Evolutionary conservation across 2,888 invertebrate genomes (phyloP), one percentile per base, ranked within the genome.

Genomic region (Antheraea yamamai): DNA sequence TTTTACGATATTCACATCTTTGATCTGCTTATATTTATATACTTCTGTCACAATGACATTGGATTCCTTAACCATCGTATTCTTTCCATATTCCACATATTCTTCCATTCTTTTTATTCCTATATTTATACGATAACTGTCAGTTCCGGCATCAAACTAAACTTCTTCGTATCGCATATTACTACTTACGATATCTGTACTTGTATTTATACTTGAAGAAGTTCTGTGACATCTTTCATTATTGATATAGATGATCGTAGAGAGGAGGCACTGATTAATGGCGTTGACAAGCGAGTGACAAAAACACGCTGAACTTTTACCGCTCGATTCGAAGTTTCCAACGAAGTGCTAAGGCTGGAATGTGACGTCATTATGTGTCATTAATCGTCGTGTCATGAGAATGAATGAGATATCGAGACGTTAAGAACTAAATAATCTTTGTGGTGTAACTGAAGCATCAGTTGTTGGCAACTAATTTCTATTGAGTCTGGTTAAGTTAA

Each of bases 301-400:
- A 75, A 75, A 75, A 75, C 75, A 75, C 72, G 52, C 71, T 58
- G 72, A 75, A 75, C 71, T 75, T 75, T 75, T 71, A 55, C 72
- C 39, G 61, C 71, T 71, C 72, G 75, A 23, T 68, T 72, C 64
- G 35, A 75, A 75, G 55, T 75, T 75, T 75, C 68, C 70, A 75
- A 73, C 73, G 75, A 75, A 73, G 68, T 73, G 47, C 30, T 72
- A 75, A 75, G 75, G 75, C 47, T 68, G 68, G 39, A 70, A 35
- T 75, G 68, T 70, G 74, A 75, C 58, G 58, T 61, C 71, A 58
- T 39, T 47, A n/a, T n/a, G 6, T 30, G 55, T 51, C 74, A 75
- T 75, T 72, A 75, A 75, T 75, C 74, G 39, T 70, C 20, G 39
- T 35, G 70, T 70, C 70, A 39, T 39, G 35, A 70, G 20, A 70